These are phyloP conservation scores for Epinotia brunnichana DNA, from an alignment of 2,888 invertebrate genomes.

Conservation along the genomic window DNA sequence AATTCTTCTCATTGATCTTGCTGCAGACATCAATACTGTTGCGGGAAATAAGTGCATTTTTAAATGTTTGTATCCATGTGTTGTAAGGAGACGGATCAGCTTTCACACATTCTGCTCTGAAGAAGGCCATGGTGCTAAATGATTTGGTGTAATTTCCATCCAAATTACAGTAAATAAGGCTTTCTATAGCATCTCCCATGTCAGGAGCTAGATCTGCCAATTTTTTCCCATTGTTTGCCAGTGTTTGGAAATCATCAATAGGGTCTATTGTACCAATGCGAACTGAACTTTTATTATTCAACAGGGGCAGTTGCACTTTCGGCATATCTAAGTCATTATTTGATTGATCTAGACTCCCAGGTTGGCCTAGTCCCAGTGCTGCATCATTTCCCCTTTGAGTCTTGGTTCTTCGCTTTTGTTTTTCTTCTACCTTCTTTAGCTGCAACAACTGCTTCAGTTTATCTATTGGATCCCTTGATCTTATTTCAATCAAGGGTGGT, in stretches of 20 bases:
- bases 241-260: conserved; percentile 82
- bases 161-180: conserved; percentile 67
- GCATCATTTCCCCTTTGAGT: conserved; percentile 45
- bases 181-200: conserved; percentile 72
- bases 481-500: conserved; percentile 77
- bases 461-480: conserved; percentile 72
- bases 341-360: conserved; percentile 48
- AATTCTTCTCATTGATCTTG: conserved; percentile 62
- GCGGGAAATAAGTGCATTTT: conserved; percentile 58
- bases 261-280: conserved; percentile 85
- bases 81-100: conserved; percentile 69
- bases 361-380: conserved; percentile 45
- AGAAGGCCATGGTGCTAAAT: conserved; percentile 64
- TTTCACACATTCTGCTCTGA: conserved; percentile 69
- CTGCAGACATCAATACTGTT: conserved; percentile 62
- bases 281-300: conserved; percentile 54
- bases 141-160: conserved; percentile 71
- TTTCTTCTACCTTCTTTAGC: conserved; percentile 72
- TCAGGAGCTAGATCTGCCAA: conserved; percentile 61
- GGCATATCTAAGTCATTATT: conserved; percentile 56
- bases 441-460: conserved; percentile 78
- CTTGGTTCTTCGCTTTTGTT: conserved; percentile 58
- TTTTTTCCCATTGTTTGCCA: conserved; percentile 70
- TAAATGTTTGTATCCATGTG: conserved; percentile 71
- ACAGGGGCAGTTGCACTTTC: conserved; percentile 60